These are phyloP conservation scores for Phrynocephalus forsythii DNA, from an alignment of 2,797 vertebrate genomes.

Conservation along the genomic window DNA sequence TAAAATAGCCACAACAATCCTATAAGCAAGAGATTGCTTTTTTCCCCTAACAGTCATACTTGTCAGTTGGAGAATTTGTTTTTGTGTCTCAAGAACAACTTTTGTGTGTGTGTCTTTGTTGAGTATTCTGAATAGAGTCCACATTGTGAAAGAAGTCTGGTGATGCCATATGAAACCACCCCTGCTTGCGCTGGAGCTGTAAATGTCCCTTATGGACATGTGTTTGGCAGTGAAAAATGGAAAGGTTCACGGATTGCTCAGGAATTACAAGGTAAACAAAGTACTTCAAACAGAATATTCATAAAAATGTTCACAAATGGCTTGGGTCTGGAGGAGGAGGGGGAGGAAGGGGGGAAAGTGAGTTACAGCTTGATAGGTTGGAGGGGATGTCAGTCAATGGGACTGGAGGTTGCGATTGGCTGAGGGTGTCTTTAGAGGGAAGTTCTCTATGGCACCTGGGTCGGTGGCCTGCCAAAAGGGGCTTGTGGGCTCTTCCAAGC, in stretches of 20 bases:
- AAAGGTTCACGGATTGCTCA: constrained; percentile 75
- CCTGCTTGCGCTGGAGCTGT: constrained; percentile 56
- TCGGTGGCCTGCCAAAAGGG: too few species aligned
- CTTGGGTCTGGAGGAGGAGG: too few species aligned
- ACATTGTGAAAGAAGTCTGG: constrained; percentile 6
- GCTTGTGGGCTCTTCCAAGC: too few species aligned
- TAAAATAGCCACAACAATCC: not conserved
- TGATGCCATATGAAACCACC: constrained; percentile 35
- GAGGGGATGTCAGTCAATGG: too few species aligned
- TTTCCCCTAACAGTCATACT: not conserved
- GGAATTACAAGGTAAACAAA: constrained; percentile 76
- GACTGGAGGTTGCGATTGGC: too few species aligned
- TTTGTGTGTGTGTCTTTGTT: not conserved
- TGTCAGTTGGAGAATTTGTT: not conserved
- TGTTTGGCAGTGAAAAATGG: constrained; percentile 80
- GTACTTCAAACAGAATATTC: not conserved
- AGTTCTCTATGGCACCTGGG: too few species aligned
- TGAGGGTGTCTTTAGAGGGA: too few species aligned
- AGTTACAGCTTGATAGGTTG: too few species aligned
- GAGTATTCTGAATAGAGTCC: not conserved
- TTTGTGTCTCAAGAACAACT: not conserved
- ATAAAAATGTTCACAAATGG: not conserved
- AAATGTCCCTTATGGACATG: constrained; percentile 76
- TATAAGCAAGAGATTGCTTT: not conserved
- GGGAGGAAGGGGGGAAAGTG: too few species aligned